Base-by-base conservation (phyloP, 2,797 vertebrate species). In the Brachymystax lenok region DNA sequence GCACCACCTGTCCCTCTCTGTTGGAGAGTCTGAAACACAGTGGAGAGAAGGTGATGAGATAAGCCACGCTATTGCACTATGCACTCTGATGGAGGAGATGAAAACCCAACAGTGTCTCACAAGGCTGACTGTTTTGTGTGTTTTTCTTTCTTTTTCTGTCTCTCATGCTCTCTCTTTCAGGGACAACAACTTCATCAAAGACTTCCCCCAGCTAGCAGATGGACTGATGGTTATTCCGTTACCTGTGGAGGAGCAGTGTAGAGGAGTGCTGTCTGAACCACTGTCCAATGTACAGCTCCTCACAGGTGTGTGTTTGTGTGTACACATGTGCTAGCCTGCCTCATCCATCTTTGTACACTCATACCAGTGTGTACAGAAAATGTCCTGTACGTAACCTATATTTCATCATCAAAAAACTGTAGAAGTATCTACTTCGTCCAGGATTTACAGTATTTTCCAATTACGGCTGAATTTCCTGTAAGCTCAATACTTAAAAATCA, bases 171-270 rank as follows among this genome's bases (percentile, higher is more conserved):
- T 64, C n/a, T 75, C 12, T 80, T 78, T 77, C 93, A 99, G 98
- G 91, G 98, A 99, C 90, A 99, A 98, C 86, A 99, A 99, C 92
- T 98, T 97, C 90, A 98, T 99, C 86, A 99, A 99, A 91, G 98
- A 99, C 86, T 99, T 99, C 56, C 97, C 98, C 0, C 98, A 99
- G 90, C 92, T 99, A 68, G 98, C 98, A 0, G 98, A 99, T 0
- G 98, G 97, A 33, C 93, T 99, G 82, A 90, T 98, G 95, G 98
- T 98, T 84, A 99, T 99, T 86, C 97, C 98, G 0, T 88, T 99
- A 74, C 98, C 98, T 0, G 97, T 99, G 71, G 98, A 99, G 84
- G 98, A 99, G 81, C 98, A 99, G 82, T 99, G 98, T 78, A 94
- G 97, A 1, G 98, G 97, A 0, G 95, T 99, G 72, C 93, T 99